phyloP scores from a whole-genome alignment of 2,113 vertebrate genomes.

The Amblyornis subalaris region DNA sequence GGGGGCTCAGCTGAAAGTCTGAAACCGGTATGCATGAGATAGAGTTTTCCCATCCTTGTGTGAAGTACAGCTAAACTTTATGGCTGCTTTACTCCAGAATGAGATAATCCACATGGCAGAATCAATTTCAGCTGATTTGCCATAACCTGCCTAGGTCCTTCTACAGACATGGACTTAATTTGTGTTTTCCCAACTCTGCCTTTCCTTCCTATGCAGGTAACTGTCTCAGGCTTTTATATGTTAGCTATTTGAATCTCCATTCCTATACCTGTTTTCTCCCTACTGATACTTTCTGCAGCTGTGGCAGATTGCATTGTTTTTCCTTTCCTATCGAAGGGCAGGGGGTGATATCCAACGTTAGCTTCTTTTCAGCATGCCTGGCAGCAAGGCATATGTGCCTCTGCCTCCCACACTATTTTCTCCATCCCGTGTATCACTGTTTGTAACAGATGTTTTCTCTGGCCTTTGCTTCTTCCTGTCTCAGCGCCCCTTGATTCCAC shows the following conservation, averaged over 20 bases:
- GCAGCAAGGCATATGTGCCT: slow-evolving; percentile 5
- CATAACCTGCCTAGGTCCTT: background rate
- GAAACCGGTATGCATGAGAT: background rate
- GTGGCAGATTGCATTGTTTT: slow-evolving; percentile 36
- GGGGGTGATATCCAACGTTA: background rate
- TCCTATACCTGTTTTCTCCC: background rate
- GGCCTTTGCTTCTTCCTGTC: slow-evolving; percentile 13
- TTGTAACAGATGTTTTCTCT: slow-evolving; percentile 41
- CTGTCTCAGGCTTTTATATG: background rate
- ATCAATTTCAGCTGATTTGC: background rate
- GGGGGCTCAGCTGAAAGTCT: background rate
- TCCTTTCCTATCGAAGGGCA: background rate
- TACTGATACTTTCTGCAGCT: slow-evolving; percentile 17
- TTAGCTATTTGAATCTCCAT: background rate
- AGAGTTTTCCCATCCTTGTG: background rate
- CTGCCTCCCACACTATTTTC: background rate
- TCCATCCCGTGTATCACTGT: background rate
- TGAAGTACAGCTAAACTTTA: background rate
- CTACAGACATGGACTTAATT: background rate
- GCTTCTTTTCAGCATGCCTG: slow-evolving; percentile 8
- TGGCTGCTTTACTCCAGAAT: background rate
- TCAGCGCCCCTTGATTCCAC: background rate
- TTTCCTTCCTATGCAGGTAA: slow-evolving; percentile 9
- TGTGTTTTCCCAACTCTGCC: background rate
- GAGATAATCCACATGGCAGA: background rate